Base-by-base conservation (phyloP, 1,140 invertebrate genomes). In the Scaptomyza montana region DNA sequence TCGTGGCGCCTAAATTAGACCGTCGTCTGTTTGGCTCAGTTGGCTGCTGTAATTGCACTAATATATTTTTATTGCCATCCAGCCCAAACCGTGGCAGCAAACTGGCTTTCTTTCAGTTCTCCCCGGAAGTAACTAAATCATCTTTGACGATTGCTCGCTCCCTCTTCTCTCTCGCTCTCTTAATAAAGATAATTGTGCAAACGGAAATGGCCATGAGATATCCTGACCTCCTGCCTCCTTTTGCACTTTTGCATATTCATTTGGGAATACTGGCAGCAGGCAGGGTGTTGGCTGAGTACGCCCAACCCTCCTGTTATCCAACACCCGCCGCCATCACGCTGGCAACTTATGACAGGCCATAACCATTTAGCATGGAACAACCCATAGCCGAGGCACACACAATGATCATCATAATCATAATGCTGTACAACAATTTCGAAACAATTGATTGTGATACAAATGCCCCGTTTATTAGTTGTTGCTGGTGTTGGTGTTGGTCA, bases 141-240 rank as follows among this genome's bases (percentile, higher is more conserved):
- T 89, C 84, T 89, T 89, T 89, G 84, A 89, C 85, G 79, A 87
- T 87, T 77, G 81, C 71, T 66, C 64, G 66, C 63, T 33, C 30
- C 6, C 30, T 6, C 30, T 50, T 33, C 57, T 60, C 57, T 36
- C 50, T 21, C 19, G 28, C 62, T 54, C 78, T 86, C 78, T 89
- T 87, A 87, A 87, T 87, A 89, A 87, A 89, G 84, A 87, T 89
- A 87, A 87, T 87, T 87, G 82, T 79, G 79, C 82, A 89, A 89
- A 79, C 82, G 82, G 82, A 87, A 87, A 87, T 60, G 68, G 68
- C 84, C 78, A 82, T 89, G 84, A 87, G 82, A 89, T 87, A 89
- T 89, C 79, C 82, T 87, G 72, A 21, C 53, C 33, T 8, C 41
- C 16, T 21, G n/a, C 45, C n/a, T 25, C 49, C 47, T 54, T 74